A percentile compares a stretch with the other conserved stretches of the same genome.
Conservation (phyloP, 2,113 vertebrate genomes). For the Halcyon malimbica region DNA sequence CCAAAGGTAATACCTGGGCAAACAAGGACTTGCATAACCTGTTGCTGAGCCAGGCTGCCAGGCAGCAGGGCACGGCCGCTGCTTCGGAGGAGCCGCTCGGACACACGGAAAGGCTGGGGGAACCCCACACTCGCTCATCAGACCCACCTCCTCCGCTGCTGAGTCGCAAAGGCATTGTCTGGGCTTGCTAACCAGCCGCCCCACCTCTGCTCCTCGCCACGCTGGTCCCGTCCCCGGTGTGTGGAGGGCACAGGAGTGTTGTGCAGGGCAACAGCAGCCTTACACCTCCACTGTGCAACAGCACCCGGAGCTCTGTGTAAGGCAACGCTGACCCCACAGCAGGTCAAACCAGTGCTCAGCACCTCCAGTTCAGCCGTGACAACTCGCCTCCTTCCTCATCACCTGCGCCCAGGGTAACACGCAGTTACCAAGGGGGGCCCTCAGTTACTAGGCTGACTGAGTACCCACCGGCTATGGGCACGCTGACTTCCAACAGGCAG, state of each 20-base stretch:
- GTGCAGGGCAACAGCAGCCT: neutral
- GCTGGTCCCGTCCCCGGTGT: neutral
- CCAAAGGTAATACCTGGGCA: neutral
- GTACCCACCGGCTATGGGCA: neutral
- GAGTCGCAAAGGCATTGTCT: accelerated
- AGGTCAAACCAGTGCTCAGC: neutral
- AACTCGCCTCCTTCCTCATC: neutral
- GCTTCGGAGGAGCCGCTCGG: neutral
- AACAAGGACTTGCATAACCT: neutral
- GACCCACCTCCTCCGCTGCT: neutral
- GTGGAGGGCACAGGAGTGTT: accelerated
- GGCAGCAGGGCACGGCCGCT: neutral
- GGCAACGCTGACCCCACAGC: neutral
- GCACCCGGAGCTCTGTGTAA: accelerated
- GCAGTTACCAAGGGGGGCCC: neutral
- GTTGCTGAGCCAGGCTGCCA: neutral
- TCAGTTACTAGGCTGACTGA: neutral
- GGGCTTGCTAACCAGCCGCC: neutral
- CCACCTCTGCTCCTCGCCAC: neutral
- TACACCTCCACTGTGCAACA: neutral
- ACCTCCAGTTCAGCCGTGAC: neutral
- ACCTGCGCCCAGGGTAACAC: neutral
- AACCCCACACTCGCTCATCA: neutral
- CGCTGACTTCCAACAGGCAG: neutral
- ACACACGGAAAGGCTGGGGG: accelerated